A percentile compares a stretch with the other conserved stretches of the same genome.
Evolutionary conservation across 2,797 vertebrate genomes (phyloP).

Genomic region (Pseudochirops cupreus): DNA sequence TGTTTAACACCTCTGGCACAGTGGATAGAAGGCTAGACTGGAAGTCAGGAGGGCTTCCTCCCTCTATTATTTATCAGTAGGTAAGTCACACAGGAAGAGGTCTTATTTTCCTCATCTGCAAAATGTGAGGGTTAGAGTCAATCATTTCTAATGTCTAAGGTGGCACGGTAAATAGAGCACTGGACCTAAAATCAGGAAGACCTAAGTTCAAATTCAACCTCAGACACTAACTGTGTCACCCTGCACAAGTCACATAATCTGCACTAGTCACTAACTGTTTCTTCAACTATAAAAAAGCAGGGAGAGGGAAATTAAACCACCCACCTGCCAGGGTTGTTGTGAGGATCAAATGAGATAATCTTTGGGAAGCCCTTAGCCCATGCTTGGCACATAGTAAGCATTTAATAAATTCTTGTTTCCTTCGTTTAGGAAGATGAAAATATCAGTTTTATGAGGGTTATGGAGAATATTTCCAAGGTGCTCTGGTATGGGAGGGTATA

Average conservation of each 20-base stretch:
- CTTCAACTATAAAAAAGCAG: neutral
- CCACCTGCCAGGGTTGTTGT: neutral
- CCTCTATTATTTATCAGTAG: neutral
- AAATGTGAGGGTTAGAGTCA: neutral
- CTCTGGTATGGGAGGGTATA: neutral
- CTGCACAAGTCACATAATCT: neutral
- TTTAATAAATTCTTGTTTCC: neutral
- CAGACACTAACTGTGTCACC: neutral
- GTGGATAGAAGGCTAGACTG: neutral
- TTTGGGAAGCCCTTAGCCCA: neutral
- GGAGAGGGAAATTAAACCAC: neutral
- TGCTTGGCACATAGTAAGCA: neutral
- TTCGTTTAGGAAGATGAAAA: neutral
- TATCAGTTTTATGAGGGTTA: slow-evolving; percentile 45
- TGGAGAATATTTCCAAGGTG: slow-evolving; percentile 58
- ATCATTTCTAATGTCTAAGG: neutral
- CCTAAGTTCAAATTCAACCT: neutral
- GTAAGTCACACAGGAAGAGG: neutral
- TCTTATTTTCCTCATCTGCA: too few species aligned
- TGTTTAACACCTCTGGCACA: neutral
- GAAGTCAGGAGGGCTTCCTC: too few species aligned
- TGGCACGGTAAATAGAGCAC: too few species aligned
- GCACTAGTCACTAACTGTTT: neutral
- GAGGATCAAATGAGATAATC: neutral
- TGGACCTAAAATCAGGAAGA: too few species aligned